A percentile compares a stretch with the other conserved stretches of the same genome.
phyloP scores from a whole-genome alignment of 2,113 vertebrate genomes.

The Cyprinodon variegatus region DNA sequence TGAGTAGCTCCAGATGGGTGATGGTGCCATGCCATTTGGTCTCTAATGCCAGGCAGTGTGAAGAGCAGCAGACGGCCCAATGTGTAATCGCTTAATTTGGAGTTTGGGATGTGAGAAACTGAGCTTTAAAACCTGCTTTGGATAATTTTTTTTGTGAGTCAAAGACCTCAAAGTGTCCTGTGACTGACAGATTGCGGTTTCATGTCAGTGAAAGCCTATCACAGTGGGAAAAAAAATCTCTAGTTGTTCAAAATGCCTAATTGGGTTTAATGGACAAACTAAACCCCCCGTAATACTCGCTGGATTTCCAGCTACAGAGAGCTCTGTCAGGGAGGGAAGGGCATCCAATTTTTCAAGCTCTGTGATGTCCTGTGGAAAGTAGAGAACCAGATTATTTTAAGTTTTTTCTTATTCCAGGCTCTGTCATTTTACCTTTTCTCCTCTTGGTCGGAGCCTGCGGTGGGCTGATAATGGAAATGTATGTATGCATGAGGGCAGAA shows the following conservation, averaged over 20 bases:
- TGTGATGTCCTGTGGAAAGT: slow-evolving; percentile 77
- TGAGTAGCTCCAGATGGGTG: slow-evolving; percentile 73
- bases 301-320: slow-evolving; percentile 86
- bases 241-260: not conserved
- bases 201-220: not conserved
- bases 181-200: slow-evolving; percentile 10
- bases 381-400: slow-evolving; percentile 22
- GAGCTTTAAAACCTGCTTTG: slow-evolving; percentile 33
- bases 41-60: slow-evolving; percentile 69
- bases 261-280: slow-evolving; percentile 8
- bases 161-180: slow-evolving; percentile 5
- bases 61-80: slow-evolving; percentile 66
- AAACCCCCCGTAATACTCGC: slow-evolving; percentile 73
- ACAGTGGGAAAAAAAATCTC: not conserved
- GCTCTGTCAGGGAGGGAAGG: slow-evolving; percentile 82
- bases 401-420: not conserved
- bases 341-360: slow-evolving; percentile 86
- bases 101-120: slow-evolving; percentile 44
- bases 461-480: slow-evolving; percentile 46
- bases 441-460: slow-evolving; percentile 6
- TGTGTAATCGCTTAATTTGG: slow-evolving; percentile 76
- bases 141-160: slow-evolving; percentile 4
- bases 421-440: slow-evolving; percentile 7
- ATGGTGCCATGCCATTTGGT: slow-evolving; percentile 70
- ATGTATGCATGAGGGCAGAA: slow-evolving; percentile 43